A percentile compares a stretch with the other conserved stretches of the same genome.
Evolutionary conservation across 1,140 invertebrate genomes (phyloP).

Genomic region (Neodiprion pinetum): DNA sequence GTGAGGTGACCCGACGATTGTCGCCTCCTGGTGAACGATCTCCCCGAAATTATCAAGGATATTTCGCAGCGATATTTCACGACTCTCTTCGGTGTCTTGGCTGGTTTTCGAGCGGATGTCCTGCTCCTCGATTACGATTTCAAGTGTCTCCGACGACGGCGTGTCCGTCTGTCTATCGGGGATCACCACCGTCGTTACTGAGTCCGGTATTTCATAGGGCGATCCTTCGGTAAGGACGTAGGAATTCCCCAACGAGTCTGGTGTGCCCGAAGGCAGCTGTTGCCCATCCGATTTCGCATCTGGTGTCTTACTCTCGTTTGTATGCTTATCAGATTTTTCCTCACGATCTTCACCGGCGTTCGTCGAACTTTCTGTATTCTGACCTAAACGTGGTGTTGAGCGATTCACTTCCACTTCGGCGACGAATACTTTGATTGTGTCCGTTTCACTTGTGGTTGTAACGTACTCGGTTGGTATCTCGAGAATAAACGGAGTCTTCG

Average conservation of each 20-base stretch:
- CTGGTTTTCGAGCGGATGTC: constrained; percentile 1
- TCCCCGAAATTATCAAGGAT: constrained; percentile 27
- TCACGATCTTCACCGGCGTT: constrained; percentile 3
- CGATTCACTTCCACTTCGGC: background rate
- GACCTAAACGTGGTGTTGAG: background rate
- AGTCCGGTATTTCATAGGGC: constrained; percentile 55
- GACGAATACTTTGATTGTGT: background rate
- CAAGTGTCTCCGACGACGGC: constrained; percentile 30
- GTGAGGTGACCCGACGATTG: background rate
- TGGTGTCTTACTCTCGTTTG: background rate
- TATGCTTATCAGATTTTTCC: background rate
- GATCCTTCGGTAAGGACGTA: constrained; percentile 57
- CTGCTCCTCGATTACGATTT: constrained; percentile 28
- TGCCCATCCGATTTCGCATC: background rate
- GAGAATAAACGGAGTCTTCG: background rate
- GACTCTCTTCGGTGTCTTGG: constrained; percentile 4
- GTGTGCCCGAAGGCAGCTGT: constrained; percentile 6
- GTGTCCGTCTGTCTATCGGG: constrained; percentile 37
- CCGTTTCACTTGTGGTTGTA: background rate
- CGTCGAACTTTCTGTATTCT: background rate
- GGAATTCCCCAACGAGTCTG: constrained; percentile 24
- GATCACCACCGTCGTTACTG: constrained; percentile 55
- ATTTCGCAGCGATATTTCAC: constrained; percentile 12
- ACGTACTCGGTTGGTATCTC: background rate
- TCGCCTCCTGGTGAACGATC: constrained; percentile 21